Percentiles rank a stretch among this genome's conserved stretches.
These are phyloP conservation scores for Belonocnema kinseyi DNA, from an alignment of 1,140 invertebrate species.

Conservation along the genomic window DNA sequence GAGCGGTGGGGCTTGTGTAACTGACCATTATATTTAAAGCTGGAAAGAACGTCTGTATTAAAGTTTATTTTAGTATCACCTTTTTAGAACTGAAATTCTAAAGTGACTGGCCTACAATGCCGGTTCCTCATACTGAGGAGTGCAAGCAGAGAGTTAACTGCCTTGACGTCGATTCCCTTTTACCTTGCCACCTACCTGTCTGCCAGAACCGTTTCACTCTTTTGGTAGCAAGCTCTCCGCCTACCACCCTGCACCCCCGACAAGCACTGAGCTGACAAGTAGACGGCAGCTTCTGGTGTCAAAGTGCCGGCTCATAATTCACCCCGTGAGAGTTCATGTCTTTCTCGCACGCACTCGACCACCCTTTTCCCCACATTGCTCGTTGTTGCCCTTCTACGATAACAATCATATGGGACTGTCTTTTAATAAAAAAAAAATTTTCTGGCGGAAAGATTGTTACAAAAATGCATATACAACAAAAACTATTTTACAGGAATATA, in stretches of 20 bases:
- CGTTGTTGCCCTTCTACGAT: neutral
- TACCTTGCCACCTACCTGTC: neutral
- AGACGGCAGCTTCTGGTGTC: conserved; percentile 51
- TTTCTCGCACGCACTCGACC: conserved; percentile 52
- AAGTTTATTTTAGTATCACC: no score
- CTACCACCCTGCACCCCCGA: neutral
- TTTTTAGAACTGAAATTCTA: no score
- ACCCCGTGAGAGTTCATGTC: conserved; percentile 59
- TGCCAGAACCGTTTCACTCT: neutral
- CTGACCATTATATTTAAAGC: no score
- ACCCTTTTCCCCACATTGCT: neutral
- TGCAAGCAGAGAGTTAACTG: no score
- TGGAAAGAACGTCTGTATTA: no score
- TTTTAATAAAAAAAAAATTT: neutral
- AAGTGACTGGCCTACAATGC: no score
- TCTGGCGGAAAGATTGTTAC: no score
- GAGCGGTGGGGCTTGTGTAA: no score
- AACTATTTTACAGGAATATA: no score
- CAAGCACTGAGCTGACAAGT: conserved; percentile 16
- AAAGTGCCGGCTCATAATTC: conserved; percentile 60
- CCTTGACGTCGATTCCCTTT: no score
- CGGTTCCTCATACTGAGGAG: no score
- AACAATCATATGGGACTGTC: neutral
- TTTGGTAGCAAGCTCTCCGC: neutral
- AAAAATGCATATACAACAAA: no score